Base-by-base conservation (phyloP, 2,888 invertebrate genomes). In the Syrista parreyssii region DNA sequence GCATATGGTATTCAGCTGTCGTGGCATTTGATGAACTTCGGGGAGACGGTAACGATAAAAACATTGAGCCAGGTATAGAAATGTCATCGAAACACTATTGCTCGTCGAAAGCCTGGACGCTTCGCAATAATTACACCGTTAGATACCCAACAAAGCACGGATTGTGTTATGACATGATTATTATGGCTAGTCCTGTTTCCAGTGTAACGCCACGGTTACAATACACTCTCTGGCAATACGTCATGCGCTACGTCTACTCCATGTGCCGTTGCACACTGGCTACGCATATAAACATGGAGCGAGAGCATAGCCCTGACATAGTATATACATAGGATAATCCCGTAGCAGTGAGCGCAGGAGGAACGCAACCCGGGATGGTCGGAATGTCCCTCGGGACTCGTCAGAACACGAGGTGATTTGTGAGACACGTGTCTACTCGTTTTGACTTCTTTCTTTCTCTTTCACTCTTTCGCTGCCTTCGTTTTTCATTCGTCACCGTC, bases 171-270 rank as follows among this genome's bases (percentile, higher is more conserved):
- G 82, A 83, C 84, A 79, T 80, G 83, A 84, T 84, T 85, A 84
- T 86, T 84, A 81, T 80, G 79, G 82, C 76, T 82, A 78, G 77
- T 55, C 79, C 76, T 72, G 68, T 32, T 32, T 75, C 79, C 74
- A 82, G 84, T 85, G 80, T 79, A 83, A 78, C 79, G 75, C 74
- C 81, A 83, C 83, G 80, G 83, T 86, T 86, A 87, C 87, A 87
- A 89, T 89, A 89, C 86, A 87, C 87, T 87, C 86, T 81, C 80
- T 76, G 82, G 88, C 88, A 87, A 90, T 90, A 86, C 86, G 86
- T 90, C 89, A 90, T 87, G 83, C 86, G 85, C 85, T 84, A 83
- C 85, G 90, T 90, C 89, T 86, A 86, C 83, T 84, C 86, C 89
- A 89, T 83, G 87, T 83, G 85, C 85, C 81, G 81, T 82, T 82